Conservation (phyloP, 2,888 invertebrate species). For the Cosmopolites sordidus region DNA sequence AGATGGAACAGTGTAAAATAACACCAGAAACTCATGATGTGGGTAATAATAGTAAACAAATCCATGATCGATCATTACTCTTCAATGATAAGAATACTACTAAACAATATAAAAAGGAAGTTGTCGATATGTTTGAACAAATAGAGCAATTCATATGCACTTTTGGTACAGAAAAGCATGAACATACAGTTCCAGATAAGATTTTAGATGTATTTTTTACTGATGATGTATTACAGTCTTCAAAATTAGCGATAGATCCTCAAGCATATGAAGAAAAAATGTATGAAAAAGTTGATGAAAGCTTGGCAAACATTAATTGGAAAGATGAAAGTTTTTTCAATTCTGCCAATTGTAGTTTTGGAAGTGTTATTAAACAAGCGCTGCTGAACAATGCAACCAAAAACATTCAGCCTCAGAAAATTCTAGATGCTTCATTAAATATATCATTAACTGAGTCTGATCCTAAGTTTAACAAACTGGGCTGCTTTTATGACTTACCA, state of each 20-base stretch:
- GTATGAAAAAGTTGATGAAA: slow-evolving; percentile 12
- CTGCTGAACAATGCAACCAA: slow-evolving; percentile 41
- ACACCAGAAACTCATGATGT: neutral
- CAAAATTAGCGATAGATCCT: neutral
- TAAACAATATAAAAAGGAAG: slow-evolving; percentile 43
- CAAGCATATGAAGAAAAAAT: slow-evolving; percentile 5
- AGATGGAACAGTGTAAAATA: slow-evolving; percentile 10
- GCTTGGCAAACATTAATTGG: slow-evolving; percentile 14
- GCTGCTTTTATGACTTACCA: slow-evolving; percentile 77
- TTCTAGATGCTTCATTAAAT: slow-evolving; percentile 23
- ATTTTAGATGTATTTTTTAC: slow-evolving; percentile 33
- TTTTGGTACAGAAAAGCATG: slow-evolving; percentile 37
- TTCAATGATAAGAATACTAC: slow-evolving; percentile 32
- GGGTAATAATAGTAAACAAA: slow-evolving; percentile 14
- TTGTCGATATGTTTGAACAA: slow-evolving; percentile 48
- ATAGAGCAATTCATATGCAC: slow-evolving; percentile 54
- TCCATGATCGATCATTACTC: slow-evolving; percentile 28
- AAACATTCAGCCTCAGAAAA: slow-evolving; percentile 19
- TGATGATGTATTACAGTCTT: slow-evolving; percentile 15
- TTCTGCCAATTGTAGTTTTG: slow-evolving; percentile 35
- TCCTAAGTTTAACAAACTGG: slow-evolving; percentile 35
- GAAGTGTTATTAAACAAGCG: slow-evolving; percentile 38
- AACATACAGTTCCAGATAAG: slow-evolving; percentile 32
- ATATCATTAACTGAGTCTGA: slow-evolving; percentile 22
- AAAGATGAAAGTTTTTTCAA: slow-evolving; percentile 29